phyloP scores from a whole-genome alignment of 2,888 invertebrate species.

The Cabera pusaria region DNA sequence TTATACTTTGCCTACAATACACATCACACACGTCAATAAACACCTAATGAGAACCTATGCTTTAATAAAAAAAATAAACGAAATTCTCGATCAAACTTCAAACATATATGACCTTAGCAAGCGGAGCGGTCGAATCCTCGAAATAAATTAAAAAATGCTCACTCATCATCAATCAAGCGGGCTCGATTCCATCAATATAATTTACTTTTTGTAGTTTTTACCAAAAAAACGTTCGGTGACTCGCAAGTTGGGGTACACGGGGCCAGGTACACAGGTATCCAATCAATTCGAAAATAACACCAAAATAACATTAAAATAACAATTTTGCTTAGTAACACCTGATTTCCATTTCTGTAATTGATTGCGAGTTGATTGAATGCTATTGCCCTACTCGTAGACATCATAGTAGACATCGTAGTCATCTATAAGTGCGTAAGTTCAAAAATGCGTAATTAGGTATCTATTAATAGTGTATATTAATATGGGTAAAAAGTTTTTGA shows the following conservation, averaged over 20 bases:
- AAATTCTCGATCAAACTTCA: too few species aligned
- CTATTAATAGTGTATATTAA: too few species aligned
- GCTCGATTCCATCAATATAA: constrained; percentile 82
- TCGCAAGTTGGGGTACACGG: constrained; percentile 57
- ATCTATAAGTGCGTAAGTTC: too few species aligned
- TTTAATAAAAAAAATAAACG: too few species aligned
- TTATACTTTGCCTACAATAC: too few species aligned
- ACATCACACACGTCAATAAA: too few species aligned
- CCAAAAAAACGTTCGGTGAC: constrained; percentile 77
- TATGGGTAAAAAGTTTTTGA: too few species aligned
- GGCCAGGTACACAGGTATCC: constrained; percentile 62
- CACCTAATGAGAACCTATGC: too few species aligned
- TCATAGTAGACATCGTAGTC: too few species aligned
- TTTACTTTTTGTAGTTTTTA: constrained; percentile 82
- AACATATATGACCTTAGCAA: constrained; percentile 62
- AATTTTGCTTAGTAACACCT: constrained; percentile 37
- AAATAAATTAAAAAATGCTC: constrained; percentile 82
- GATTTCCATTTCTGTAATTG: constrained; percentile 50
- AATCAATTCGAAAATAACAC: constrained; percentile 34
- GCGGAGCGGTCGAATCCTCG: constrained; percentile 65
- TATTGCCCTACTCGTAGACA: too few species aligned
- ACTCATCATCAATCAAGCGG: constrained; percentile 82
- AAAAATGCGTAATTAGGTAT: too few species aligned
- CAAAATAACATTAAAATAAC: constrained; percentile 32
- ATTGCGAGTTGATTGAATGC: constrained; percentile 37